Conservation (phyloP, 1,140 invertebrate genomes). For the Eulimnadia texana region DNA sequence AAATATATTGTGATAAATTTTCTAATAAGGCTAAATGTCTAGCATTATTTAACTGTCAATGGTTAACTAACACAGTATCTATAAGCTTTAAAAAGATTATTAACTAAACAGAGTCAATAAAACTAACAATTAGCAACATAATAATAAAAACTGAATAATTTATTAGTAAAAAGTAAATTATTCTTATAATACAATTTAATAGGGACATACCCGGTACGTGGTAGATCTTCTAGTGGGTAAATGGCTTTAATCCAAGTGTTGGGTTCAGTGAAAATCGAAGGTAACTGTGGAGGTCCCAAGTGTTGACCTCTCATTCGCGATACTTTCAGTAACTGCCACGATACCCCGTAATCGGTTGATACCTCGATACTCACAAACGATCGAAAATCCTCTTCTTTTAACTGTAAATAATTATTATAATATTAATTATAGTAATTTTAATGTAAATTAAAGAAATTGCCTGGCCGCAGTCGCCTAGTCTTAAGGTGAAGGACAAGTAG, state of each 20-base stretch:
- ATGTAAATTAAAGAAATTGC: too few species aligned
- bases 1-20: too few species aligned
- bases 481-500: neutral
- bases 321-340: constrained; percentile 3
- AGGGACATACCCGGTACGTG: constrained; percentile 28
- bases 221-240: constrained; percentile 19
- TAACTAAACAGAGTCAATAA: constrained; percentile 1
- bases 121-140: neutral
- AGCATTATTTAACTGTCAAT: too few species aligned
- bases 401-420: too few species aligned
- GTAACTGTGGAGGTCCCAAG: constrained; percentile 22
- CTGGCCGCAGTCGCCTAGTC: neutral
- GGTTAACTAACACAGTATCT: too few species aligned
- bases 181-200: constrained; percentile 13
- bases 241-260: constrained; percentile 28
- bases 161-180: neutral
- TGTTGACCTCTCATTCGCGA: constrained; percentile 1
- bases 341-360: constrained; percentile 7
- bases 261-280: constrained; percentile 22
- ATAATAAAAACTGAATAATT: neutral
- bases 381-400: neutral
- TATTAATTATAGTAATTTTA: too few species aligned
- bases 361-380: constrained; percentile 4
- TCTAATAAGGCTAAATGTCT: too few species aligned
- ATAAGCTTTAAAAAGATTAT: too few species aligned